Base-by-base conservation (phyloP, 2,113 vertebrate genomes). In the Probosciger aterrimus region DNA sequence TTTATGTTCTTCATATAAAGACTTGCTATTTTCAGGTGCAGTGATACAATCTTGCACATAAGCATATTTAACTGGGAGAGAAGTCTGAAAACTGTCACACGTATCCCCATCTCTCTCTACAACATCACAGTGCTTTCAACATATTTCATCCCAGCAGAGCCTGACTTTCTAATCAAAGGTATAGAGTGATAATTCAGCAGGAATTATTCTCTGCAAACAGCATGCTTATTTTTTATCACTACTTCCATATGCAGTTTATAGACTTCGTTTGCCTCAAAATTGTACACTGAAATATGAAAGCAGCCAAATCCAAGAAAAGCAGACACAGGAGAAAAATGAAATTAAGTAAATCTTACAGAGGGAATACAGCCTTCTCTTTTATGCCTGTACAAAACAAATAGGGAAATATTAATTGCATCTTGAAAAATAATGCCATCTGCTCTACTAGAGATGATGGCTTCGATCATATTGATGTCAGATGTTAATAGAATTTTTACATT, bases 401-500 rank as follows among this genome's bases (percentile, higher is more conserved):
- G 74, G 67, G 79, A 92, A 94, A 76, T 64, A 92, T 92, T 96
- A 97, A 96, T 95, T 95, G 84, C 63, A 80, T 39, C 59, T 46
- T 33, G 88, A 96, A 92, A 97, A 97, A 96, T 87, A 94, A 96
- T 80, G 37, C 16, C 59, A 77, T 68, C 70, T 96, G 73, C 71
- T 97, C 80, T 76, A 86, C 64, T 70, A 30, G n/a, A 91, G 93
- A 78, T 78, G 94, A 75, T 25, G 49, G 62, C 88, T 96, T 96
- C 63, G 55, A 86, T 95, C 81, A 92, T 28, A n/a, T 30, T 33
- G 3, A 18, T 94, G 76, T 76, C 92, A 96, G 92, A 84, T 74
- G 31, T 80, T 95, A 91, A 84, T 28, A 71, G 87, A 77, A 78
- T 87, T 93, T 77, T 53, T 46, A 75, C 35, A 64, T 92, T 73